These are phyloP conservation scores for Neoascia interrupta DNA, from an alignment of 2,888 invertebrate genomes.

Conservation along the genomic window DNA sequence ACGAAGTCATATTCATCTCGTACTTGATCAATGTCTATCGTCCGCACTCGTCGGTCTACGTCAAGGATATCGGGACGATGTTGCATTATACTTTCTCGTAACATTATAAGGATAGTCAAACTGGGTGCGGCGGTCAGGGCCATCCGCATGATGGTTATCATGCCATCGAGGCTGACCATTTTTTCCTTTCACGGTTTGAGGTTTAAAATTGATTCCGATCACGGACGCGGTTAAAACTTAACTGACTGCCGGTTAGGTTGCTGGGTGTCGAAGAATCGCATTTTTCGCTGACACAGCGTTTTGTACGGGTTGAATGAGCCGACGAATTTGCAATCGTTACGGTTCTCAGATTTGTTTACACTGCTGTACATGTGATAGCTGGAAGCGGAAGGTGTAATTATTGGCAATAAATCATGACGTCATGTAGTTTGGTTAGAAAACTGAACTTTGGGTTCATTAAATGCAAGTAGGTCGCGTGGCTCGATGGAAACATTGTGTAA, in stretches of 20 bases:
- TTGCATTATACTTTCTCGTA: constrained; percentile 84
- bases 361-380: no score
- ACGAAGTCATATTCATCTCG: constrained; percentile 87
- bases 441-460: no score
- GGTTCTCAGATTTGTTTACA: constrained; percentile 23
- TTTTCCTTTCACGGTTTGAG: background rate
- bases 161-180: constrained; percentile 72
- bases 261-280: constrained; percentile 14
- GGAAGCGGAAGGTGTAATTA: background rate
- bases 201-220: constrained; percentile 1
- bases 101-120: constrained; percentile 83
- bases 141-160: constrained; percentile 84
- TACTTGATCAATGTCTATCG: constrained; percentile 81
- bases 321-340: background rate
- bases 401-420: constrained; percentile 7
- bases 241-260: constrained; percentile 75
- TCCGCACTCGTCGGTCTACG: constrained; percentile 82
- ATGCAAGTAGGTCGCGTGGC: no score
- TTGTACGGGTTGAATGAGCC: constrained; percentile 21
- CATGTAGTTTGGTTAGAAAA: no score
- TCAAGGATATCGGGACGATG: constrained; percentile 88
- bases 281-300: constrained; percentile 20
- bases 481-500: no score
- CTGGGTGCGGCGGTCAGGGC: constrained; percentile 84
- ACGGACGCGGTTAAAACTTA: background rate